Evolutionary conservation across 1,140 invertebrate genomes (phyloP).

Genomic region (Rhagoletis pomonella): DNA sequence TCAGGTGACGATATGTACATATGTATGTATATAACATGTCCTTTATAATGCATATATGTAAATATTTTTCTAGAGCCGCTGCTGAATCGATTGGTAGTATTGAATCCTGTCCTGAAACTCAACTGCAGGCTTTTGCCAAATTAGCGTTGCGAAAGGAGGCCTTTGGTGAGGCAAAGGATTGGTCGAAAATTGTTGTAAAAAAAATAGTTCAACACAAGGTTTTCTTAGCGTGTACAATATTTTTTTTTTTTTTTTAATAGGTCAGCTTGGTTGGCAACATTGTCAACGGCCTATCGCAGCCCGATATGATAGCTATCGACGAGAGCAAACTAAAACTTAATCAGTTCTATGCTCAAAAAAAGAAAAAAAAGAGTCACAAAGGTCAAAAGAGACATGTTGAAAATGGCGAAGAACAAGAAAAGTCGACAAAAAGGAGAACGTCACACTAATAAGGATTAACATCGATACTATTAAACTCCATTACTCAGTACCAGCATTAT

Average conservation of each 20-base stretch:
- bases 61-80: slow-evolving; percentile 30
- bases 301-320: slow-evolving; percentile 47
- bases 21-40: too few relatives aligned
- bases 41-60: too few relatives aligned
- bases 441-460: too few relatives aligned
- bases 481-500: too few relatives aligned
- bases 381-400: too few relatives aligned
- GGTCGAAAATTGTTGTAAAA: slow-evolving; percentile 59
- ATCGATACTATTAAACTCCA: too few relatives aligned
- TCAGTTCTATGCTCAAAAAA: slow-evolving; percentile 54
- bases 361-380: background rate
- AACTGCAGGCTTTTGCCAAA: slow-evolving; percentile 54
- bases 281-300: slow-evolving; percentile 52
- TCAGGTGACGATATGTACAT: too few relatives aligned
- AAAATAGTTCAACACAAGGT: background rate
- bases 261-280: slow-evolving; percentile 56
- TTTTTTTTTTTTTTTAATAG: background rate
- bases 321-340: slow-evolving; percentile 56
- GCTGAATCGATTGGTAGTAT: slow-evolving; percentile 55
- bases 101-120: slow-evolving; percentile 54
- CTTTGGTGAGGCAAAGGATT: slow-evolving; percentile 55
- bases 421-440: background rate
- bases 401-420: background rate
- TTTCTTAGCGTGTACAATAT: background rate
- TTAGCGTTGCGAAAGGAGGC: slow-evolving; percentile 45